Evolutionary conservation across 2,797 vertebrate genomes (phyloP), one percentile per base, ranked within the genome.

Genomic region (Danio choprae): DNA sequence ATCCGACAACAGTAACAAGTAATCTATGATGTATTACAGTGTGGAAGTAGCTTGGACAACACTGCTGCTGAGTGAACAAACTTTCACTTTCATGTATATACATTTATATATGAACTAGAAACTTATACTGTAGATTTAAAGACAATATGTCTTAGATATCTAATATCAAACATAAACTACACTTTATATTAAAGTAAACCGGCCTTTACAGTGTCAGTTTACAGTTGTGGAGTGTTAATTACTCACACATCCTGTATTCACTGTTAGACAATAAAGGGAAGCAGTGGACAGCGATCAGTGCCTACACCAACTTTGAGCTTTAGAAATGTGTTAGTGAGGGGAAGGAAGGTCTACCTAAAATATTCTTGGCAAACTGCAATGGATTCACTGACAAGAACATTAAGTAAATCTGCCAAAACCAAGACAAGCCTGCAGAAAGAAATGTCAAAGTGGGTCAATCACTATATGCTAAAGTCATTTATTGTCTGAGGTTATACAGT

Each of bases 231-330:
- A 63, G 50, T 50, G 43, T 74, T 53, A 81, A 76, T 81, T 59
- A 81, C 67, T 44, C 29, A 15, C 38, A 69, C 46, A 75, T 84
- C 85, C 83, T 81, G 75, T 74, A 77, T 78, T 83, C 20, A 74
- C 41, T 44, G 58, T 10, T 9, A 59, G 62, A 86, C 85, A 85
- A 84, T 86, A 56, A 76, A 51, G 79, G 85, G 83, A 84, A 83
- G 74, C 20, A 5, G n/a, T 10, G 22, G 72, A 65, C 59, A 18
- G 44, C 67, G 51, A 59, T 65, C 62, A 74, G 11, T 60, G 53
- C 51, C 55, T 16, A 43, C 50, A 8, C 36, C 50, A 18, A 53
- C 73, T 55, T 53, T 64, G 7, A 6, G 11, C 16, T 55, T 18
- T 10, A 15, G 36, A 71, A 71, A 55, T 41, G 6, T 56, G 36